Conservation (phyloP, 2,888 invertebrate species). For the Carpatolechia fugitivella region DNA sequence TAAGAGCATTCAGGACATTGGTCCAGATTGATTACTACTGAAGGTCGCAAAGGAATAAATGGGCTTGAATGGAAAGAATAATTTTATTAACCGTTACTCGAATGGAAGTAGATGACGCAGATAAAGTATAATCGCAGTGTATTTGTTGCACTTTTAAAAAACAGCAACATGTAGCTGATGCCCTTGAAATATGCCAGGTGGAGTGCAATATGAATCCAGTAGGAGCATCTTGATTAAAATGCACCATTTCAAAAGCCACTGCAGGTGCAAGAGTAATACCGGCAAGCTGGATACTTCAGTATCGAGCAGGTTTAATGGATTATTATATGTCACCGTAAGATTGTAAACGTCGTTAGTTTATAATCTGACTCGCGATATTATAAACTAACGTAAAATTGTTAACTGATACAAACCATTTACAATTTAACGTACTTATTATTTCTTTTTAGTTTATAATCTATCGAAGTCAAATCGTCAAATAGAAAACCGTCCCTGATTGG, state of each 20-base stretch:
- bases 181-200: background rate
- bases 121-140: no score
- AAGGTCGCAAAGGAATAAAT: conserved; percentile 6
- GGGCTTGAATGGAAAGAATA: background rate
- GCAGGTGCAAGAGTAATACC: background rate
- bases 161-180: background rate
- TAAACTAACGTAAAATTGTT: no score
- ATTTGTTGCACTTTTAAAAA: background rate
- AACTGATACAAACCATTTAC: no score
- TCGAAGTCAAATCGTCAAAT: no score
- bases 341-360: no score
- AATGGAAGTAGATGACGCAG: no score
- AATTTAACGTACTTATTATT: no score
- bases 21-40: background rate
- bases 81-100: no score
- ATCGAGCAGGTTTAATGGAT: background rate
- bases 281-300: background rate
- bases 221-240: background rate
- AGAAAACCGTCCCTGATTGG: no score
- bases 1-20: conserved; percentile 3
- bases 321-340: no score
- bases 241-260: background rate
- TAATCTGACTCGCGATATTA: no score
- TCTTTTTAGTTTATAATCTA: no score
- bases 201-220: background rate